Evolutionary conservation across 1,140 invertebrate species (phyloP).

Genomic region (Philotrypesis tridentata): DNA sequence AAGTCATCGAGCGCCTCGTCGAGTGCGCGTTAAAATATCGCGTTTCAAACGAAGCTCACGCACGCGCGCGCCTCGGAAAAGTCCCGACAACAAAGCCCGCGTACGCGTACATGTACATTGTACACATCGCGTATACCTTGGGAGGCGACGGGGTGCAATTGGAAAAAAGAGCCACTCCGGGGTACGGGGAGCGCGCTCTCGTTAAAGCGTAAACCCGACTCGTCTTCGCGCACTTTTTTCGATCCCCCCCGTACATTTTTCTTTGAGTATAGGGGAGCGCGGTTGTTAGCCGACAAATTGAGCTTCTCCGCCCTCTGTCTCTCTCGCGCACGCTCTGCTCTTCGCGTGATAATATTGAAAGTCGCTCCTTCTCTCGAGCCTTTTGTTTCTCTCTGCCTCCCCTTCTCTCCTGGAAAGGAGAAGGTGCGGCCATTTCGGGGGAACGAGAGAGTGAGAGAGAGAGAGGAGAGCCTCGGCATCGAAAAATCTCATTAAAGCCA

Average conservation of each 20-base stretch:
- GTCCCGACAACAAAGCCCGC: background rate
- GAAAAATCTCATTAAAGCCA: constrained; percentile 19
- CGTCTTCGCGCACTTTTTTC: background rate
- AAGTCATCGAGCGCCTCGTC: no score
- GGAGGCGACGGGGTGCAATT: background rate
- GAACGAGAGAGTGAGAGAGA: background rate
- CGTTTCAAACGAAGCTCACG: background rate
- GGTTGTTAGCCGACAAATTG: constrained; percentile 21
- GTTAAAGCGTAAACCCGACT: background rate
- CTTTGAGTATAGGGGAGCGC: background rate
- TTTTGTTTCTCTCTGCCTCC: background rate
- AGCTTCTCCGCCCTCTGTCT: background rate
- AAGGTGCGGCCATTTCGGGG: background rate
- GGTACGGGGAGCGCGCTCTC: background rate
- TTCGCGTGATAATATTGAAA: constrained; percentile 11
- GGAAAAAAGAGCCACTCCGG: background rate
- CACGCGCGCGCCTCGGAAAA: background rate
- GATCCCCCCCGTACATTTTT: background rate
- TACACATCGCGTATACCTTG: no score
- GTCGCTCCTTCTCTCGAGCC: background rate
- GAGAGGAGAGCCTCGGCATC: constrained; percentile 4
- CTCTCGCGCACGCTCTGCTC: no score
- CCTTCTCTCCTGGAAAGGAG: background rate
- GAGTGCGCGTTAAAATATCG: background rate
- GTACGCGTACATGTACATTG: no score